Evolutionary conservation across 2,888 invertebrate genomes (phyloP).

Genomic region (Tipula vernalis): DNA sequence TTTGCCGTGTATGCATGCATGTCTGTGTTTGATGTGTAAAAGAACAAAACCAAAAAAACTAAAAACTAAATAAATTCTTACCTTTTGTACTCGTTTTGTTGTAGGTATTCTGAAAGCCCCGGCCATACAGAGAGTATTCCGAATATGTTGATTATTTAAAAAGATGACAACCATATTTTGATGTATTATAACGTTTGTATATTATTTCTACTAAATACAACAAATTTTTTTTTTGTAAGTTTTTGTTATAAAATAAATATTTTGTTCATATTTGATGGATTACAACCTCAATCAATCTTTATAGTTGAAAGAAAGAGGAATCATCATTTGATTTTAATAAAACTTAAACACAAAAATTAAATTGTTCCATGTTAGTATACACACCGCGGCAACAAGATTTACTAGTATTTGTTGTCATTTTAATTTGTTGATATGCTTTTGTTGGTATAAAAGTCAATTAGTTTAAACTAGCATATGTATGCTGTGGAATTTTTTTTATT

Average conservation of each 20-base stretch:
- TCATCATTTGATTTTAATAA: constrained; percentile 4
- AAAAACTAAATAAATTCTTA: not conserved
- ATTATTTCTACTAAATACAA: not conserved
- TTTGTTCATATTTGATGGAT: not conserved
- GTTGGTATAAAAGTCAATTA: not conserved
- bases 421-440: not conserved
- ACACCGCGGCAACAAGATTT: not conserved
- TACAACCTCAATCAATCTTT: constrained; percentile 4
- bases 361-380: not conserved
- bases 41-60: not conserved
- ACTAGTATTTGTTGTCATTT: not conserved
- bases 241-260: constrained; percentile 4
- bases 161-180: constrained; percentile 4
- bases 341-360: not conserved
- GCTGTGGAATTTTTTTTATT: not conserved
- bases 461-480: not conserved
- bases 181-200: constrained; percentile 4
- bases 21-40: not conserved
- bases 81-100: not conserved
- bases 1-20: not conserved
- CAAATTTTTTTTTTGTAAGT: not conserved
- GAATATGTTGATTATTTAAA: not conserved
- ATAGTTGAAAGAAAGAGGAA: constrained; percentile 4
- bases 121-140: not conserved
- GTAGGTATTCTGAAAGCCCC: not conserved